These are phyloP conservation scores for Zapornia atra DNA, from an alignment of 2,113 vertebrate species.

Conservation along the genomic window DNA sequence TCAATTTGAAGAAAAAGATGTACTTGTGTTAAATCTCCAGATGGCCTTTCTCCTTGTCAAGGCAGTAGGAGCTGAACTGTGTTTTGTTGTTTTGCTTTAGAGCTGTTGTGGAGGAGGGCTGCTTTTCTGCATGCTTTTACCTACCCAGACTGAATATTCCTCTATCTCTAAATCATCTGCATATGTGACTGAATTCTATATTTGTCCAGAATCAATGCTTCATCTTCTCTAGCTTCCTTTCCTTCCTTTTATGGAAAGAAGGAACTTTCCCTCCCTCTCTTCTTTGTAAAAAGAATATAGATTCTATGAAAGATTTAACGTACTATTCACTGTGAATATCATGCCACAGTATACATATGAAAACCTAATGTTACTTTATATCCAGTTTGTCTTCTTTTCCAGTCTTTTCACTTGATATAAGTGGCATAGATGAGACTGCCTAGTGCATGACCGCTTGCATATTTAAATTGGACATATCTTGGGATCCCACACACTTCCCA, in stretches of 20 bases:
- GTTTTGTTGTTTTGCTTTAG: not conserved
- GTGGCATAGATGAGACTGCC: not conserved
- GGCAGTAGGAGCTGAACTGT: not conserved
- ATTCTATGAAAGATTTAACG: not conserved
- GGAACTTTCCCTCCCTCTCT: not conserved
- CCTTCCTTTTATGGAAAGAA: slow-evolving; percentile 21
- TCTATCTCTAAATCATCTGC: slow-evolving; percentile 8
- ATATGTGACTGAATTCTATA: slow-evolving; percentile 14
- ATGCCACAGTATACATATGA: not conserved
- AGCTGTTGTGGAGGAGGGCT: not conserved
- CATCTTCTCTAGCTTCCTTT: slow-evolving; percentile 27
- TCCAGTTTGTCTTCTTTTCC: slow-evolving; percentile 10
- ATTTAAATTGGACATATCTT: slow-evolving; percentile 20
- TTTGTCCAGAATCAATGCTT: slow-evolving; percentile 7
- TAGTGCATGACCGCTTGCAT: slow-evolving; percentile 1
- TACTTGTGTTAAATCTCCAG: not conserved
- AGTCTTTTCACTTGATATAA: not conserved
- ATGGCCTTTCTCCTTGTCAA: not conserved
- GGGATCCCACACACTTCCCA: slow-evolving; percentile 30
- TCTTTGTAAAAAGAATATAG: not conserved
- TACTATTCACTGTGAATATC: not conserved
- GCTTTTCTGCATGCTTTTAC: not conserved
- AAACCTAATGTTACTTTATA: slow-evolving; percentile 13
- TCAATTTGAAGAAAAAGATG: not conserved
- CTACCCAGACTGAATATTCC: slow-evolving; percentile 13